Base-by-base conservation (phyloP, 2,797 vertebrate genomes). In the Triplophysa yarkandensis region DNA sequence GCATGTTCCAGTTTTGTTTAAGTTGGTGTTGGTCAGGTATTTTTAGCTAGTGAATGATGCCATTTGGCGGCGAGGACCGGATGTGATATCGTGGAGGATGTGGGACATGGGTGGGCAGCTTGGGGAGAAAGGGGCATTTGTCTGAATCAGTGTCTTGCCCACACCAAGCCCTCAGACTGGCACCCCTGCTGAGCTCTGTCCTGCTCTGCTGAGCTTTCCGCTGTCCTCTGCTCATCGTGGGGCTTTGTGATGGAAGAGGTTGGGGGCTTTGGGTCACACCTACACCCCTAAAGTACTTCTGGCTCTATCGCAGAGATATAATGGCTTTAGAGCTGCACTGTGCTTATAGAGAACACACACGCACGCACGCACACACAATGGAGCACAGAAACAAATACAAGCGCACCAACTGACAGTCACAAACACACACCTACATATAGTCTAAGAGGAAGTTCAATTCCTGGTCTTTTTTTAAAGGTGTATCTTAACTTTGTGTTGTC, bases 211-310 rank as follows among this genome's bases (percentile, higher is more conserved):
- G 43, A 57, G 71, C 34, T 65, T 73, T 72, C 44, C 11, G 14
- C 64, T 52, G 43, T 68, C 78, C 58, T 77, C 23, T 46, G 32
- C 63, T 78, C 57, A 78, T 69, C 63, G 23, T 41, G 32, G 55
- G 43, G 68, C 54, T 64, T 23, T 69, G 64, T 83, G 82, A 83
- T 81, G 69, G 78, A 81, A 76, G 68, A 81, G 78, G 19, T 61
- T 78, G 28, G 76, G 76, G 80, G 73, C 78, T 78, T 54, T 80
- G 82, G 61, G 77, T 74, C 69, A 80, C 74, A 76, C 65, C 76
- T 71, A 65, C 57, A 57, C 25, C 70, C 44, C 73, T 76, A 78
- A 80, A 82, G 80, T 71, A 68, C 82, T 78, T 82, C 66, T 64
- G 62, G 72, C 57, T 64, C 57, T 27, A 52, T 74, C 14, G 25